A percentile compares a stretch with the other conserved stretches of the same genome.
Evolutionary conservation across 2,797 vertebrate genomes (phyloP).

Genomic region (Parauchenoglanis punctatus): DNA sequence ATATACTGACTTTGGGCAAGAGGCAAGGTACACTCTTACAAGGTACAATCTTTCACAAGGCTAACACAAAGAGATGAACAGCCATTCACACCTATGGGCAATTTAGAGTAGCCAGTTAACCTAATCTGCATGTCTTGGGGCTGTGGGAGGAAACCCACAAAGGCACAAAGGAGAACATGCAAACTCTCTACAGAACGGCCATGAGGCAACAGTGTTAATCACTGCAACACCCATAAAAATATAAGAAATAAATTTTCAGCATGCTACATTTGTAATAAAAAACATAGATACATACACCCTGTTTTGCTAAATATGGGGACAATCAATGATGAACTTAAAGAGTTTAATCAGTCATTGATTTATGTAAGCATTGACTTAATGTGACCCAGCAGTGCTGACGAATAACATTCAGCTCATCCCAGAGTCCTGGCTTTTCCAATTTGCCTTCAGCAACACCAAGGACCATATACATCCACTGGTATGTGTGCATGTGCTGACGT

Average conservation of each 20-base stretch:
- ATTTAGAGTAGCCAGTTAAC: too few relatives aligned
- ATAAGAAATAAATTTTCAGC: not conserved
- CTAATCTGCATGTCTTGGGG: too few relatives aligned
- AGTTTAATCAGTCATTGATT: not conserved
- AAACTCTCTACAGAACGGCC: too few relatives aligned
- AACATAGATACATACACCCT: not conserved
- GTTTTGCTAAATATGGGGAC: not conserved
- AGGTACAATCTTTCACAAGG: too few relatives aligned
- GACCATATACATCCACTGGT: not conserved
- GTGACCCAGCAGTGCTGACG: not conserved
- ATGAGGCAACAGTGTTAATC: too few relatives aligned
- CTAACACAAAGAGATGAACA: too few relatives aligned
- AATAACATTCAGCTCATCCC: not conserved
- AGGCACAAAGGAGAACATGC: too few relatives aligned
- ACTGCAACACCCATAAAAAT: not conserved
- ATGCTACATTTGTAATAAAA: not conserved
- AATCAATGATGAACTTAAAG: not conserved
- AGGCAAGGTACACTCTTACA: too few relatives aligned
- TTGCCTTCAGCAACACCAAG: conserved; percentile 1
- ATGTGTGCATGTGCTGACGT: not conserved
- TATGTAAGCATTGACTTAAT: not conserved
- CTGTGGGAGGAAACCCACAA: too few relatives aligned
- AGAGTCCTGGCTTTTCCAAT: not conserved
- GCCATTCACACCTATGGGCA: too few relatives aligned
- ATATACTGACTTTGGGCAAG: too few relatives aligned